phyloP scores from a whole-genome alignment of 2,797 vertebrate species.

The Coregonus suidteri region DNA sequence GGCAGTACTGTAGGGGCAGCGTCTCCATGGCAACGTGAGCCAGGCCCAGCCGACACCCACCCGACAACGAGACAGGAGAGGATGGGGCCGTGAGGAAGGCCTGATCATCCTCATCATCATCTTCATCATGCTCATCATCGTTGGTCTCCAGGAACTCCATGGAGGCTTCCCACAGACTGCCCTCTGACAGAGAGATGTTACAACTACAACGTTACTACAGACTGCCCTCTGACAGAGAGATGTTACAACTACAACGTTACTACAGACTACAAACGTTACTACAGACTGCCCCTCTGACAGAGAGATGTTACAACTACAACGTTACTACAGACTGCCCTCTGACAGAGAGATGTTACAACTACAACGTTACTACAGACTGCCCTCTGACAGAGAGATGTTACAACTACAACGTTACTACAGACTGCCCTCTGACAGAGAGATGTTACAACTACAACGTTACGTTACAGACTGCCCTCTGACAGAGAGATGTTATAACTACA shows the following conservation, averaged over 20 bases:
- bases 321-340: too few species aligned
- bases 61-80: background rate
- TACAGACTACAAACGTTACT: too few species aligned
- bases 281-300: too few species aligned
- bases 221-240: too few species aligned
- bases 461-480: too few species aligned
- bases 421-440: too few species aligned
- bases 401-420: too few species aligned
- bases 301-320: background rate
- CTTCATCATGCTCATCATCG: conserved; percentile 21
- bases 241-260: background rate
- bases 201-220: background rate
- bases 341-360: background rate
- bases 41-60: conserved; percentile 32
- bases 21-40: conserved; percentile 61
- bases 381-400: background rate
- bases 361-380: too few species aligned
- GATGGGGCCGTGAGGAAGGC: conserved; percentile 46
- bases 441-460: too few species aligned
- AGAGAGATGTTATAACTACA: too few species aligned
- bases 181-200: conserved; percentile 40
- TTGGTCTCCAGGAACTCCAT: conserved; percentile 74
- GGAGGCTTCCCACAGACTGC: conserved; percentile 70
- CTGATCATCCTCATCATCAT: conserved; percentile 35
- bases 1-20: conserved; percentile 63